Evolutionary conservation across 2,113 vertebrate genomes (phyloP), one percentile per base, ranked within the genome.

Genomic region (Campylomormyrus tamandua): DNA sequence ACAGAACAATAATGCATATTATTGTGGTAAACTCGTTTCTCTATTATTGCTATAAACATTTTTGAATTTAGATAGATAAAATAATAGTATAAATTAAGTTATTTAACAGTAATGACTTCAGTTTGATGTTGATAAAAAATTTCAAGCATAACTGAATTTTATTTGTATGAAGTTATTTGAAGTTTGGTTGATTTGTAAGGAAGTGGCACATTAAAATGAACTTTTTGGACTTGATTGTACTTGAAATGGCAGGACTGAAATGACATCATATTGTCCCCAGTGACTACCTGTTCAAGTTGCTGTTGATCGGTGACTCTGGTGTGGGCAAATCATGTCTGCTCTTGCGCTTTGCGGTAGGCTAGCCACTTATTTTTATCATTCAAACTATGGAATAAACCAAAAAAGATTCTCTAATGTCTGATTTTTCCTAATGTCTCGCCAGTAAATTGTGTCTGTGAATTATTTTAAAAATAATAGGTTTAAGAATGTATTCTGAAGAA

Each of bases 241-340:
- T 2, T 80, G 74, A 19, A 80, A 80, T 39, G 5, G 35, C 24
- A 31, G 50, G 48, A 52, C 46, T 53, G 31, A 90, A 27, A 83
- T 93, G 89, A 92, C 31, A 92, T 93, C 92, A 89, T 92, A 66
- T 91, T 91, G 92, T 93, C 93, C 94, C 86, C 94, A 99, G 98
- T 96, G 98, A 99, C 95, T 99, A 99, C 95, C 96, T 99, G 95
- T 99, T 99, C 96, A 99, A 99, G 95, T 96, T 99, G 90, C 97
- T 99, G 93, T 96, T 99, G 93, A 99, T 99, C 92, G 98, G 98
- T 56, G 98, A 99, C 95, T 99, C 98, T 70, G 98, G 98, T 89
- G 98, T 99, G 89, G 98, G 98, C 92, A 99, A 99, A 95, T 99
- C 98, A 91, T 99, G 98, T 95, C 97, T 99, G 94, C 97, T 99